Evolutionary conservation across 2,888 invertebrate species (phyloP).

Genomic region (Notodonta dromedarius): DNA sequence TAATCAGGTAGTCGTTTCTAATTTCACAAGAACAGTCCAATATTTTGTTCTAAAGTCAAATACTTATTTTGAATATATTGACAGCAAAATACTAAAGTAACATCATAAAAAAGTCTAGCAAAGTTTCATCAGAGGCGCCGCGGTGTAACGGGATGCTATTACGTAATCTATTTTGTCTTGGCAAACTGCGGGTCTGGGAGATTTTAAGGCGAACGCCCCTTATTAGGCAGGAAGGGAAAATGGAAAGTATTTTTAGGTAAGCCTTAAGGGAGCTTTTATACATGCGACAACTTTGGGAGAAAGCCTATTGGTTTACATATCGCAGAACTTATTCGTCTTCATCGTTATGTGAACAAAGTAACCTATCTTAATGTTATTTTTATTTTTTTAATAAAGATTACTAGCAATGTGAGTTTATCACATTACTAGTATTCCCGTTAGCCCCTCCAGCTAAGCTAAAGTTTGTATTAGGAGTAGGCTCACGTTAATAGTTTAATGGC

Average conservation of each 20-base stretch:
- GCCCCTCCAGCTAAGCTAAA: no score
- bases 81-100: constrained; percentile 17
- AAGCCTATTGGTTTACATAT: no score
- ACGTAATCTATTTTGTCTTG: constrained; percentile 51
- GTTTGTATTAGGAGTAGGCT: no score
- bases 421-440: no score
- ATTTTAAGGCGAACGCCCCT: constrained; percentile 44
- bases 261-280: constrained; percentile 29
- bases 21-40: neutral
- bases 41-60: neutral
- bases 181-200: constrained; percentile 38
- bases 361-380: no score
- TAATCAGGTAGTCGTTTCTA: neutral
- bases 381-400: neutral
- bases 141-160: constrained; percentile 26
- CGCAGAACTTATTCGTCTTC: neutral
- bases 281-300: neutral
- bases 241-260: constrained; percentile 29
- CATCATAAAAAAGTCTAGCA: constrained; percentile 18
- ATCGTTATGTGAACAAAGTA: no score
- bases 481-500: no score
- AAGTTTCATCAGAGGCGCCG: constrained; percentile 23
- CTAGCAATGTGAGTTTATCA: no score
- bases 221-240: constrained; percentile 34
- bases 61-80: neutral